Evolutionary conservation across 64 coral and sea anemone species (phyloP).

Genomic region (Astreopora myriophthalma): DNA sequence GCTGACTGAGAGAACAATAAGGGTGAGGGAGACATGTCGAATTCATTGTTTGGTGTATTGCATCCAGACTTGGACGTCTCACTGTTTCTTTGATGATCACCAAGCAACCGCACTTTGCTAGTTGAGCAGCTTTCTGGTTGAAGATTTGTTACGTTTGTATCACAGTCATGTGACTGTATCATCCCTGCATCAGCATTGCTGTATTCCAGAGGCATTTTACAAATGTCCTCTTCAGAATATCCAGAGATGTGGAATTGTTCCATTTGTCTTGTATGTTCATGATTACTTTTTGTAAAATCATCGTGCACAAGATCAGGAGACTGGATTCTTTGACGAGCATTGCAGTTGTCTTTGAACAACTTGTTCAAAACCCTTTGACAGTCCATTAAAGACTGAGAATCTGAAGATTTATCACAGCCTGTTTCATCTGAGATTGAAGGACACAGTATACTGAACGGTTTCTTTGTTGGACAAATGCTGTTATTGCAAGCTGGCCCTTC

Average conservation of each 20-base stretch:
- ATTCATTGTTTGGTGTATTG: not conserved
- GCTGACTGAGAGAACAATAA: constrained; percentile 1
- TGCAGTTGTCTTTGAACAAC: not conserved
- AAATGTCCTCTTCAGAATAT: not conserved
- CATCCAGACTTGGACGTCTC: not conserved
- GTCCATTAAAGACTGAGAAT: not conserved
- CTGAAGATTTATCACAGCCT: not conserved
- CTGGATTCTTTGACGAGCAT: not conserved
- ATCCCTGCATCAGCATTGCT: not conserved
- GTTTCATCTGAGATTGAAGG: not conserved
- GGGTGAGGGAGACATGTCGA: not conserved
- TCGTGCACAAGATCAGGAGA: not conserved
- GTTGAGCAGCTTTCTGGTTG: not conserved
- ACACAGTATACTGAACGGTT: not conserved
- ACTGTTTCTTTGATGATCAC: not conserved
- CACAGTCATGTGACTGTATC: not conserved
- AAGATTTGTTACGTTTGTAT: not conserved
- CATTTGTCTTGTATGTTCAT: not conserved
- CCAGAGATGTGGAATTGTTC: no score
- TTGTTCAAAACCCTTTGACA: not conserved
- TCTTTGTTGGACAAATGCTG: not conserved
- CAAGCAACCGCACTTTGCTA: not conserved
- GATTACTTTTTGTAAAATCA: not conserved
- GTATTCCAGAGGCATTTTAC: not conserved
- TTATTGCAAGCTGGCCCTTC: not conserved